phyloP scores from a whole-genome alignment of 2,888 invertebrate genomes.

The Elmis aenea region DNA sequence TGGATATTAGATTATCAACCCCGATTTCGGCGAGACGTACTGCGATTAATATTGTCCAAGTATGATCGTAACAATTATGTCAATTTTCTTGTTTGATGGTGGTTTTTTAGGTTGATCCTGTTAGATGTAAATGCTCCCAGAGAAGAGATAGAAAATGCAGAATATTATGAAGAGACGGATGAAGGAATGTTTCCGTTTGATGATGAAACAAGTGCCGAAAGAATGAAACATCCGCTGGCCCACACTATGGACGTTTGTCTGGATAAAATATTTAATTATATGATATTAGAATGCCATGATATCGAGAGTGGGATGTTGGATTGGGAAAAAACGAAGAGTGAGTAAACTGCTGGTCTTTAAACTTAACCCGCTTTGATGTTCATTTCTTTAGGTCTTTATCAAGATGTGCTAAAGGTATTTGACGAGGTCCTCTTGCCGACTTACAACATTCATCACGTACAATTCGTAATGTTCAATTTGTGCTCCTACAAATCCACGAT shows the following conservation, averaged over 20 bases:
- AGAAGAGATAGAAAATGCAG: constrained; percentile 50
- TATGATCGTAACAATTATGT: constrained; percentile 43
- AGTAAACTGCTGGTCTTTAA: constrained; percentile 1
- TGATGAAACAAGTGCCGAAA: constrained; percentile 37
- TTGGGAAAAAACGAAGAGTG: constrained; percentile 54
- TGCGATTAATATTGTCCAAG: constrained; percentile 73
- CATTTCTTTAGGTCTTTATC: constrained; percentile 47
- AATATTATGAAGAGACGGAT: constrained; percentile 47
- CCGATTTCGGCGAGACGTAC: constrained; percentile 60
- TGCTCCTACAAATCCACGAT: constrained; percentile 59
- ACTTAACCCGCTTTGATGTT: background rate
- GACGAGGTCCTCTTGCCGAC: constrained; percentile 78
- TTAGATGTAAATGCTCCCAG: constrained; percentile 70
- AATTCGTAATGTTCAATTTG: constrained; percentile 70
- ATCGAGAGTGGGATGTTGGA: constrained; percentile 46
- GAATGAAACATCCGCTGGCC: constrained; percentile 54
- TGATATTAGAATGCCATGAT: constrained; percentile 56
- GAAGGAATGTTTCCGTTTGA: constrained; percentile 15
- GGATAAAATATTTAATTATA: constrained; percentile 65
- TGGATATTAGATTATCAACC: constrained; percentile 73
- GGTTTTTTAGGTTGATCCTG: constrained; percentile 57
- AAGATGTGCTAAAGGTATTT: constrained; percentile 63
- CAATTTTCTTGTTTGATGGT: constrained; percentile 6
- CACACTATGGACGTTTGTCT: constrained; percentile 74
- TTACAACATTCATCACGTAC: constrained; percentile 74